Evolutionary conservation across 2,888 invertebrate genomes (phyloP).

Genomic region (Loripinus fragilis): DNA sequence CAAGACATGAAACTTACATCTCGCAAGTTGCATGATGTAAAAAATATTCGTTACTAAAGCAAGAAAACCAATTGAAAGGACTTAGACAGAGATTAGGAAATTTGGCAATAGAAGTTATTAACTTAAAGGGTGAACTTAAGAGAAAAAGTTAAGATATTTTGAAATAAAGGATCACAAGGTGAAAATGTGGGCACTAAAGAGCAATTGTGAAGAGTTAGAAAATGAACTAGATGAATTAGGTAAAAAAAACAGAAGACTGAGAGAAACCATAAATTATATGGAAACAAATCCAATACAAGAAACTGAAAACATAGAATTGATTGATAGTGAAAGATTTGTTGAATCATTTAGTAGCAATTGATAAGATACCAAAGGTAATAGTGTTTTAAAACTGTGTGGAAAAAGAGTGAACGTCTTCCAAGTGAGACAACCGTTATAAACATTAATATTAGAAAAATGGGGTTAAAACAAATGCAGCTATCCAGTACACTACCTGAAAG

Average conservation of each 20-base stretch:
- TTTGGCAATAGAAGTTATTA: neutral
- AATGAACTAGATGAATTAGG: neutral
- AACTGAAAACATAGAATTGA: neutral
- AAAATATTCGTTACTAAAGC: too few relatives aligned
- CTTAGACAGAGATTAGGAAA: neutral
- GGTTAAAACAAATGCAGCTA: conserved; percentile 12
- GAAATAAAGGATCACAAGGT: too few relatives aligned
- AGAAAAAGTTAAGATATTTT: too few relatives aligned
- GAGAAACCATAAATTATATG: neutral
- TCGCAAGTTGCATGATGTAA: too few relatives aligned
- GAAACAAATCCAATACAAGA: neutral
- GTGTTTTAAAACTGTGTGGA: neutral
- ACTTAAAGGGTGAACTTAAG: neutral
- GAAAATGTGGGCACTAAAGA: too few relatives aligned
- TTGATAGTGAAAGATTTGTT: neutral
- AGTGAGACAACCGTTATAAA: conserved; percentile 3
- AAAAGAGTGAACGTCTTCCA: conserved; percentile 8
- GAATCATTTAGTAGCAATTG: neutral
- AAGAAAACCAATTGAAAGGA: too few relatives aligned
- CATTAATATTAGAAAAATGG: conserved; percentile 10
- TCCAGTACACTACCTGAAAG: conserved; percentile 4
- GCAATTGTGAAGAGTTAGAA: too few relatives aligned
- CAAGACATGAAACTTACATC: neutral
- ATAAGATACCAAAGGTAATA: neutral
- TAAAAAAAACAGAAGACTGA: neutral